phyloP scores from a whole-genome alignment of 1,140 invertebrate genomes.

The Maconellicoccus hirsutus region DNA sequence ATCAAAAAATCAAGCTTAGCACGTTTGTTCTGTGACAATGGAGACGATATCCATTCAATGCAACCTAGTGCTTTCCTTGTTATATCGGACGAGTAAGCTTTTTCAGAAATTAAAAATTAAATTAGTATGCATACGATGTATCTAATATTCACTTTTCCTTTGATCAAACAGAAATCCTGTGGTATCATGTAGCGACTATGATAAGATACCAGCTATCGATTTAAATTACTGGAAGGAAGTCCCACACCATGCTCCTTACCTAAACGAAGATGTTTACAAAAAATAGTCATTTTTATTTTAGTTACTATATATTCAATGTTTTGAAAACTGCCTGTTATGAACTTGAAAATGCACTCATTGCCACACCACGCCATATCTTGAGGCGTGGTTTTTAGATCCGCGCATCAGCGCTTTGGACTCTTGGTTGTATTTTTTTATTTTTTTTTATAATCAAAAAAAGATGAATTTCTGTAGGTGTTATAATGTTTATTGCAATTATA shows the following conservation, averaged over 20 bases:
- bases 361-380: not conserved
- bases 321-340: not conserved
- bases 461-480: too few relatives aligned
- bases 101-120: not conserved
- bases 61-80: slow-evolving; percentile 53
- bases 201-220: slow-evolving; percentile 48
- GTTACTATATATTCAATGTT: not conserved
- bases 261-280: slow-evolving; percentile 25
- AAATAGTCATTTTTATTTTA: slow-evolving; percentile 14
- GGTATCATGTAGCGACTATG: slow-evolving; percentile 42
- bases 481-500: not conserved
- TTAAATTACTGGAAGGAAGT: slow-evolving; percentile 35
- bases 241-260: slow-evolving; percentile 15
- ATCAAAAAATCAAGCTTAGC: slow-evolving; percentile 72
- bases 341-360: not conserved
- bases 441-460: too few relatives aligned
- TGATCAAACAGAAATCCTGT: slow-evolving; percentile 58
- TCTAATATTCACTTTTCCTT: slow-evolving; percentile 30
- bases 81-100: slow-evolving; percentile 44
- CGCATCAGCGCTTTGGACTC: too few relatives aligned
- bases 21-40: slow-evolving; percentile 77
- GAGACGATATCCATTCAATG: slow-evolving; percentile 56
- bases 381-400: too few relatives aligned
- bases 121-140: not conserved
- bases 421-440: too few relatives aligned